Base-by-base conservation (phyloP, 2,888 invertebrate genomes). In the Macropis europaea region DNA sequence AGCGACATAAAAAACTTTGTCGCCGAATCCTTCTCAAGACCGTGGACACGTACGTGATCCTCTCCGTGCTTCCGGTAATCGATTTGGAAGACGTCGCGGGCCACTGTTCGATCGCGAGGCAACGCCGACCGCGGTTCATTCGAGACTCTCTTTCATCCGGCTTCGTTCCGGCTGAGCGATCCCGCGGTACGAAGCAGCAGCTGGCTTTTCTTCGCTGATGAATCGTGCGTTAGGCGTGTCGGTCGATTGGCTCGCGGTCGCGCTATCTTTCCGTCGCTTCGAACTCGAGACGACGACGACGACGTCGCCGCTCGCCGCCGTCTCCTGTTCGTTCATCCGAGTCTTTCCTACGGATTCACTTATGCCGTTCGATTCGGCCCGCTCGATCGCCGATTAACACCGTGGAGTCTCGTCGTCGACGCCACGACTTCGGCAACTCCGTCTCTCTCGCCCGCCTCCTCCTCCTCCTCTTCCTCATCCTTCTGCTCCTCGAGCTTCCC, bases 401-500 rank as follows among this genome's bases (percentile, higher is more conserved):
- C 43, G n/a, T n/a, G 6, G 15, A 70, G 50, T 34, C 56, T 34
- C 50, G 38, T 13, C 70, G 70, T 36, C 34, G 57, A 32, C 26
- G 56, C 38, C 30, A 19, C 52, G 61, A 71, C 62, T 42, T 66
- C 47, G 64, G 45, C 61, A 62, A 74, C 64, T 68, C 57, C 9
- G 42, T 38, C 5, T 9, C 52, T 2, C 13, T n/a, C n/a, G n/a
- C n/a, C n/a, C n/a, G n/a, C n/a, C n/a, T n/a, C n/a, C n/a, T n/a
- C 26, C 2, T 22, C 47, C 9, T 15, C 40, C 30, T 36, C n/a
- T 30, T 7, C 50, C 30, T 30, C 22, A 9, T 3, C 36, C 4
- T 9, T 19, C 24, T 22, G 11, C 9, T 54, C 54, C 56, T 19
- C 30, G 70, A 59, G 67, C 73, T 79, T 81, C 73, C 85, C 82